Conservation (phyloP, 1,140 invertebrate genomes). For the Hycleus phaleratus region DNA sequence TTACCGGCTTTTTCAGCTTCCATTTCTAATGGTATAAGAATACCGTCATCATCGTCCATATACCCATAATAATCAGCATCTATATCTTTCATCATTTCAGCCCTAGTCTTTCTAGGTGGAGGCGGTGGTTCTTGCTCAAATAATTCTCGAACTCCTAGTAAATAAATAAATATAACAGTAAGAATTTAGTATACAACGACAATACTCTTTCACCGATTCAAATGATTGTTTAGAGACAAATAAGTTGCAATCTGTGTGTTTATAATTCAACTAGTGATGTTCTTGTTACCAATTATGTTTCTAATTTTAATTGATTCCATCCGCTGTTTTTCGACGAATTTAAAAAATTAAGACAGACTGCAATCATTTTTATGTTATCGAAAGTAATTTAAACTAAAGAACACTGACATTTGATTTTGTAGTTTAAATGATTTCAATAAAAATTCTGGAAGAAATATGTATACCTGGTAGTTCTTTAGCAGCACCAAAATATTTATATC, state of each 20-base stretch:
- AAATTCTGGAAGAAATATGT: not conserved
- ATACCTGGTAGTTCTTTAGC: slow-evolving; percentile 92
- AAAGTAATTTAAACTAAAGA: too few species aligned
- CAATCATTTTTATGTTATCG: too few species aligned
- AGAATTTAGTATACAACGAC: slow-evolving; percentile 3
- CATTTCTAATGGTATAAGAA: slow-evolving; percentile 81
- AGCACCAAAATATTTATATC: slow-evolving; percentile 99
- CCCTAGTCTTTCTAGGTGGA: slow-evolving; percentile 82
- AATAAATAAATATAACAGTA: not conserved
- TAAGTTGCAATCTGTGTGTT: too few species aligned
- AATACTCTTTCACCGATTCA: not conserved
- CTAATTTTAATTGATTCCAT: not conserved
- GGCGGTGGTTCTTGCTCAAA: slow-evolving; percentile 94
- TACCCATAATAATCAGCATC: slow-evolving; percentile 99
- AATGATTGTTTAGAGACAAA: too few species aligned
- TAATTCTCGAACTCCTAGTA: slow-evolving; percentile 82
- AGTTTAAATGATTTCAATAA: not conserved
- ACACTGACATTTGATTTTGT: too few species aligned
- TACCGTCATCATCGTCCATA: slow-evolving; percentile 94
- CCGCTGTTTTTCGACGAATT: too few species aligned
- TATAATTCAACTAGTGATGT: too few species aligned
- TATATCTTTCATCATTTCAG: slow-evolving; percentile 95
- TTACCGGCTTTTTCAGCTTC: slow-evolving; percentile 64
- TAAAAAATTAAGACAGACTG: too few species aligned
- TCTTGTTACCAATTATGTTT: slow-evolving; percentile 7